Base-by-base conservation (phyloP, 2,888 invertebrate species). In the Zelleria hepariella region DNA sequence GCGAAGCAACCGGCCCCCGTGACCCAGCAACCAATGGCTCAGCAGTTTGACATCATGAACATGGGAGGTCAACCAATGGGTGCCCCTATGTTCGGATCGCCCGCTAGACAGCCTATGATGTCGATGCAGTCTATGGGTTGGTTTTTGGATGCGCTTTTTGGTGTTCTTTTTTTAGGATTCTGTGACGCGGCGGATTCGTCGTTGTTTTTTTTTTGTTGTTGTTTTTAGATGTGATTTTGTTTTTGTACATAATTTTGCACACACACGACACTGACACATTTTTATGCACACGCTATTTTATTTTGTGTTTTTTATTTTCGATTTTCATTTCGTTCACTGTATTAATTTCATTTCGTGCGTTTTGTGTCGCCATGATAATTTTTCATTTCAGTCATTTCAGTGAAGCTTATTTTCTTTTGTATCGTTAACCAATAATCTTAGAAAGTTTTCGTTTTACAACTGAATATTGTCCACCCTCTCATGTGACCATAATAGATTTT, bases 51-150 rank as follows among this genome's bases (percentile, higher is more conserved):
- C 75, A 77, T 77, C 76, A 81, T 86, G 73, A 78, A 82, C 64
- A 91, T 90, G 63, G 92, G 92, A 75, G 91, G 96, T 66, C n/a
- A n/a, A n/a, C n/a, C n/a, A n/a, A n/a, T n/a, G n/a, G n/a, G n/a
- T n/a, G 20, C 26, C 21, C 71, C 77, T 25, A 76, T 78, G 77
- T 67, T 65, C 72, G 84, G 83, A 69, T 85, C 85, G 65, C 86
- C 87, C 68, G 82, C 82, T 67, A 82, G 84, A 70, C 86, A 86
- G 73, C 78, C 81, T 64, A 74, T 79, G 71, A 68, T 74, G 70
- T 80, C 82, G 10, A 80, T 79, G 83, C 79, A 80, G 84, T 86
- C 90, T 78, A 78, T 78, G 80, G 87, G 89, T 89, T 86, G 60
- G 57, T 26, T 32, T 55, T 26, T n/a, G 23, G 21, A 24, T 6